A percentile compares a stretch with the other conserved stretches of the same genome.
These are phyloP conservation scores for Graphium colonna DNA, from an alignment of 2,888 invertebrate species.

Conservation along the genomic window DNA sequence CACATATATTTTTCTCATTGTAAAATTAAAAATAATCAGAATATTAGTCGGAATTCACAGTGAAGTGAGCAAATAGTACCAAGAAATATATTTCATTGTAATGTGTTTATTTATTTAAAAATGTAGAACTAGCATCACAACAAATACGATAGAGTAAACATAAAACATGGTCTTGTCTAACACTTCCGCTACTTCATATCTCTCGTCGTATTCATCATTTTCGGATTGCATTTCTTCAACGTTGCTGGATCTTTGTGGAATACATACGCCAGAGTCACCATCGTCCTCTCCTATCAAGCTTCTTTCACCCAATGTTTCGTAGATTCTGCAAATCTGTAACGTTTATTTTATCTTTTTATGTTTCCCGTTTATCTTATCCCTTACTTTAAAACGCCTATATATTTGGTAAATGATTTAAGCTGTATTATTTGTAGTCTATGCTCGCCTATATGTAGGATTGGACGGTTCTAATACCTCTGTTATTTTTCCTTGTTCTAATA, in stretches of 20 bases:
- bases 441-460: too few species aligned
- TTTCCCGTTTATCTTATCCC: too few species aligned
- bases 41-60: too few species aligned
- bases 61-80: too few species aligned
- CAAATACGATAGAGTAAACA: constrained; percentile 51
- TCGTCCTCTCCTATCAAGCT: constrained; percentile 48
- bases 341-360: background rate
- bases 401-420: too few species aligned
- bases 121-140: constrained; percentile 51
- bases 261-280: constrained; percentile 38
- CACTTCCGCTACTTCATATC: constrained; percentile 52
- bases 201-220: constrained; percentile 38
- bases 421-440: too few species aligned
- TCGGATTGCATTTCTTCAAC: constrained; percentile 65
- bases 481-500: too few species aligned
- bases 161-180: constrained; percentile 57
- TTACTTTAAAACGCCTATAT: too few species aligned
- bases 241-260: constrained; percentile 37
- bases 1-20: too few species aligned
- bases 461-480: too few species aligned
- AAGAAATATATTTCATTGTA: too few species aligned
- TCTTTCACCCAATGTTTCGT: constrained; percentile 50
- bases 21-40: too few species aligned
- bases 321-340: constrained; percentile 39
- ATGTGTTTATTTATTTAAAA: constrained; percentile 37